A percentile compares a stretch with the other conserved stretches of the same genome.
Conservation (phyloP, 2,888 invertebrate genomes). For the Cryptus viduatorius region DNA sequence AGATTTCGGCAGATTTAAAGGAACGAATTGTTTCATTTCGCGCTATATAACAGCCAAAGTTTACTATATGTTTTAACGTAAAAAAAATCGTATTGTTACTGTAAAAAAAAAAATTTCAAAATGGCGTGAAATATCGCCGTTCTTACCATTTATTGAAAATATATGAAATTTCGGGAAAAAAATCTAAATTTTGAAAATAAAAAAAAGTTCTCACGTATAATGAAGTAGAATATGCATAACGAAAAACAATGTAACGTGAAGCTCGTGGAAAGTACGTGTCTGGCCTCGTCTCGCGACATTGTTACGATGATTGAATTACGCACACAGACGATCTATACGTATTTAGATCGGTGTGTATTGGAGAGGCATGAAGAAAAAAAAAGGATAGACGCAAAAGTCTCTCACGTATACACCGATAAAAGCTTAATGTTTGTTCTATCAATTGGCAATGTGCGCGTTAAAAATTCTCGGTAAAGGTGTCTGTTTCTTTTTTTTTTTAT, state of each 20-base stretch:
- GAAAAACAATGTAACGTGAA: slow-evolving; percentile 10
- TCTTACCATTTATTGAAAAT: too few species aligned
- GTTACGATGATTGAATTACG: slow-evolving; percentile 38
- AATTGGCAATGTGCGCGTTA: not conserved
- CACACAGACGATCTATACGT: slow-evolving; percentile 1
- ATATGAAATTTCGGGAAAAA: too few species aligned
- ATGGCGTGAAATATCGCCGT: too few species aligned
- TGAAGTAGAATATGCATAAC: not conserved
- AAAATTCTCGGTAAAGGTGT: not conserved
- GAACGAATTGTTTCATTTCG: not conserved
- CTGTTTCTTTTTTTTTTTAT: not conserved
- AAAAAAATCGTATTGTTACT: not conserved
- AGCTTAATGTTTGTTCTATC: not conserved
- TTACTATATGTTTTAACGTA: not conserved
- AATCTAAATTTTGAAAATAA: too few species aligned
- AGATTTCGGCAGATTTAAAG: not conserved
- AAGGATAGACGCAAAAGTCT: not conserved
- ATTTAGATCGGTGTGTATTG: not conserved
- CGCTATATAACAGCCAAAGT: not conserved
- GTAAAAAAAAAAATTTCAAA: too few species aligned
- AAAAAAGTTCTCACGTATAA: not conserved
- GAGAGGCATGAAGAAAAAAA: not conserved
- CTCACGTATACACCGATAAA: slow-evolving; percentile 8
- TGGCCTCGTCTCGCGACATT: slow-evolving; percentile 36
- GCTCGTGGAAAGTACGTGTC: slow-evolving; percentile 3